Base-by-base conservation (phyloP, 2,888 invertebrate genomes). In the Drosophila ezoana region DNA sequence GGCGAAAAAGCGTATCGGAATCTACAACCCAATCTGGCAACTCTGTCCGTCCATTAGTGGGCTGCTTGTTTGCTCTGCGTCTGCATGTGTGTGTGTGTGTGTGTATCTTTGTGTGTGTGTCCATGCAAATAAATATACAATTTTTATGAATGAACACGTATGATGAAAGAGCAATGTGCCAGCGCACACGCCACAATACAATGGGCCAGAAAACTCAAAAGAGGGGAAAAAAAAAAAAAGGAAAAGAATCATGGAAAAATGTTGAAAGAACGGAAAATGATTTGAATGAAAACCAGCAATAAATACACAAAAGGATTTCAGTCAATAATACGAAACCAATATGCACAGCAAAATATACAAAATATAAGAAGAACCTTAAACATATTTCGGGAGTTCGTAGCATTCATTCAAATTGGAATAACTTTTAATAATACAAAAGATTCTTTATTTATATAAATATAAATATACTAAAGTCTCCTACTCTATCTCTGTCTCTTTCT, bases 101-200 rank as follows among this genome's bases (percentile, higher is more conserved):
- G 35, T 56, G 14, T 16, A 10, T 51, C 37, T 3, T 4, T 9
- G 14, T 18, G 41, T 53, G 51, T 67, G 59, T 83, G 58, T 64
- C 53, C 68, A 83, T 83, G 89, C 87, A 85, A 89, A 84, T 85
- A 85, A 85, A 84, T 89, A 84, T 84, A 89, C 48, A 85, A 87
- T 81, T 89, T 89, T 85, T 87, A 85, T 85, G 84, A 85, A 85
- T 85, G 84, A 89, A 89, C 84, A 85, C 89, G 84, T 89, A 76
- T 85, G 86, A 84, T 84, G 82, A 87, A 87, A 87, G 74, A 87
- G 70, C 84, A 66, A 56, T 62, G 68, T 48, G 48, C 75, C 70
- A 52, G 49, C 76, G 49, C 76, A 60, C 14, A 43, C 37, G 58
- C 45, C 53, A 45, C 72, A 67, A 32, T 47, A 84, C 81, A 75